Base-by-base conservation (phyloP, 2,797 vertebrate genomes). In the Tympanoctomys barrerae region DNA sequence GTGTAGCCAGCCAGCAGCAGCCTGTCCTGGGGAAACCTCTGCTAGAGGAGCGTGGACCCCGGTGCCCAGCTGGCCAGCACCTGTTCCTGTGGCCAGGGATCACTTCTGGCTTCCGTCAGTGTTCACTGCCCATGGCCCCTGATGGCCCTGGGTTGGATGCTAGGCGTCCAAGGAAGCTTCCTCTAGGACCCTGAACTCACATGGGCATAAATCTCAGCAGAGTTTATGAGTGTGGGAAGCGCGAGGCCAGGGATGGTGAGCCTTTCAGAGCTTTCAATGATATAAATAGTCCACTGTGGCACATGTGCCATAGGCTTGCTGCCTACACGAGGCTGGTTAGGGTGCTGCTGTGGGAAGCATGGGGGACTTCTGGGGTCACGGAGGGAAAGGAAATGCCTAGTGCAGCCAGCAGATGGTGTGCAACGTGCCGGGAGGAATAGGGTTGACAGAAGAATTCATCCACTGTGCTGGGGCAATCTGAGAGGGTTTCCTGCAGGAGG, bases 101-200 rank as follows among this genome's bases (percentile, higher is more conserved):
- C 2, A 0, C 5, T 39, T 33, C 26, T 33, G 39, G 14, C 0
- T 0, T 46, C 0, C n/a, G 84, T 24, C 16, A 14, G 16, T 0
- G 6, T 13, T 70, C 24, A 31, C 52, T 13, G 33, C 87, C 22
- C 1, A 2, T 0, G 2, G 68, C 22, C 14, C 12, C 59, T 36
- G 33, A 12, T 0, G 4, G 12, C 49, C 22, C 81, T 31, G 21
- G 31, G 59, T 24, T 14, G 57, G 71, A n/a, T 75, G 36, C 24
- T 5, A 39, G 33, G 62, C 62, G 11, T 31, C 39, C 0, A 2
- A 62, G 75, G 18, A 66, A 68, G 77, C 78, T 59, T 96, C 80
- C 66, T 87, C 90, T 96, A 97, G 96, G 94, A 97, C 87, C 86
- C 79, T 59, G 26, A 52, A 57, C 52, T 16, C 18, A 70, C 13